Percentiles rank a stretch among this genome's conserved stretches.
These are phyloP conservation scores for Erinaceus europaeus DNA, from an alignment of 2,113 vertebrate genomes.

Conservation along the genomic window DNA sequence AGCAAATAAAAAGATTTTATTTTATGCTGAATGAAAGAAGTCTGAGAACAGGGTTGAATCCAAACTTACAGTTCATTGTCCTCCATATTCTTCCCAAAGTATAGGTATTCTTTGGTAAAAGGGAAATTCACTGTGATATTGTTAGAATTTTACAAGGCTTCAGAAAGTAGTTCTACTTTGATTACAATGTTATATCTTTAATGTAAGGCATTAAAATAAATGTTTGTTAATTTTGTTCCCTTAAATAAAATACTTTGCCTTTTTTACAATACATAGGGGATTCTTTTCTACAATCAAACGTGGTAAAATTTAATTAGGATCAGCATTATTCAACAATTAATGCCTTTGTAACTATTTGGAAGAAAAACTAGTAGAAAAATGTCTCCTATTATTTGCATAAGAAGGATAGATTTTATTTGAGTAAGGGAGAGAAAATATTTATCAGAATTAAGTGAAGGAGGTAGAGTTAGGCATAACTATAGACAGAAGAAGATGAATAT, in stretches of 20 bases:
- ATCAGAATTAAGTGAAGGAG: not conserved
- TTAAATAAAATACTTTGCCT: not conserved
- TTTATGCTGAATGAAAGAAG: not conserved
- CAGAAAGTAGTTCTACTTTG: not conserved
- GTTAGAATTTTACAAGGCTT: not conserved
- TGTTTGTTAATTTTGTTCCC: not conserved
- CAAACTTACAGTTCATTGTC: not conserved
- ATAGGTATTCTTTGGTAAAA: not conserved
- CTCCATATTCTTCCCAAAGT: not conserved
- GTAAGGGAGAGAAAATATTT: not conserved
- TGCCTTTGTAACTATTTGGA: not conserved
- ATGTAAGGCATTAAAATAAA: too few species aligned
- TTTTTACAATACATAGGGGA: not conserved
- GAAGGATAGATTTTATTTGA: not conserved
- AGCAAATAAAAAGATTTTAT: not conserved
- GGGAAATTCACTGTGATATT: not conserved
- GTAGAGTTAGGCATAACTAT: too few species aligned
- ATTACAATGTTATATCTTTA: conserved; percentile 10
- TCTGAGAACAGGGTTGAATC: not conserved
- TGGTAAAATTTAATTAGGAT: not conserved
- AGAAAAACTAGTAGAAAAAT: not conserved
- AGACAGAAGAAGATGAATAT: not conserved
- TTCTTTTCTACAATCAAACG: not conserved
- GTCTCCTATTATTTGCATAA: not conserved
- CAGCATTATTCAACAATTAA: not conserved